These are phyloP conservation scores for Ips nitidus DNA, from an alignment of 1,140 invertebrate species.

Conservation along the genomic window DNA sequence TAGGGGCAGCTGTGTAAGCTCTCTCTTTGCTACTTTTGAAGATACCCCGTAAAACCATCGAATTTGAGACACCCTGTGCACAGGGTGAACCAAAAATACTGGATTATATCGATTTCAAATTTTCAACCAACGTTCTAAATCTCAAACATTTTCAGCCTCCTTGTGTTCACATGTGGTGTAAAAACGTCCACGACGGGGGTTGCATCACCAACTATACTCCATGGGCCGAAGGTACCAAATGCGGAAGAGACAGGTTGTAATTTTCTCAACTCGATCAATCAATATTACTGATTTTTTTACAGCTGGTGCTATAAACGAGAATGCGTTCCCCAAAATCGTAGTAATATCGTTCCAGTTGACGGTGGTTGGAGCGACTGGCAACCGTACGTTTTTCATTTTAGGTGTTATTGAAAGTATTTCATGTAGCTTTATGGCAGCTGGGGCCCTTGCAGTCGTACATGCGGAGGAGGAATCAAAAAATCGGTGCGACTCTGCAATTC, in stretches of 20 bases:
- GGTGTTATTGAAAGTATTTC: background rate
- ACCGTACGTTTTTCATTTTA: constrained; percentile 50
- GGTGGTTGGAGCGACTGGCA: constrained; percentile 86
- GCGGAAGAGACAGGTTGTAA: constrained; percentile 57
- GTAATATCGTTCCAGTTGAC: constrained; percentile 61
- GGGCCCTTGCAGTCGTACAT: constrained; percentile 76
- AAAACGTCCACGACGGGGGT: constrained; percentile 60
- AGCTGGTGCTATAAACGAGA: constrained; percentile 80
- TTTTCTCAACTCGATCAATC: background rate
- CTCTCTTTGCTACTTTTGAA: no score
- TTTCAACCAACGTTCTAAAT: no score
- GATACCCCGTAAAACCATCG: no score
- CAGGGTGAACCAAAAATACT: no score
- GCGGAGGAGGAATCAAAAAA: constrained; percentile 83
- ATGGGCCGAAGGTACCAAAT: constrained; percentile 90
- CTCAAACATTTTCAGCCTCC: constrained; percentile 54
- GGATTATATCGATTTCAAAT: no score
- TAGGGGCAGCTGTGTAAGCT: no score
- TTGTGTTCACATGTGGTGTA: constrained; percentile 84
- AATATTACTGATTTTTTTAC: constrained; percentile 41
- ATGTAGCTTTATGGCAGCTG: constrained; percentile 52
- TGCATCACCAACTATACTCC: constrained; percentile 85
- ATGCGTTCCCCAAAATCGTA: constrained; percentile 66
- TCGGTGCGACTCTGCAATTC: constrained; percentile 75
- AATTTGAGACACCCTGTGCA: no score